phyloP scores from a whole-genome alignment of 2,888 invertebrate species.

The Drosophila koepferae region DNA sequence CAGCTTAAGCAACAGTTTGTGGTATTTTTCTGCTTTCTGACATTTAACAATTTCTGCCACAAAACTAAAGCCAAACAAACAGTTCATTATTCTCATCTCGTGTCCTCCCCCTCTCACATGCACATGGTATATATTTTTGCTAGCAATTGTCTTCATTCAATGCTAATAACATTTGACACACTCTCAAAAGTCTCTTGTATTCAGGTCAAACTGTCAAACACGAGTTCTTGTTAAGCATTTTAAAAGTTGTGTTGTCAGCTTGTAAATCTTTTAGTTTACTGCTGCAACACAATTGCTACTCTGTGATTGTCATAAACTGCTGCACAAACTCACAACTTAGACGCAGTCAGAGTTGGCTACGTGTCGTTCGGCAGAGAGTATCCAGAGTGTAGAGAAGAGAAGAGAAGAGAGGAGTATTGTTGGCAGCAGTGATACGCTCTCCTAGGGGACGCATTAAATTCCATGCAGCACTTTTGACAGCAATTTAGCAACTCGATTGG shows the following conservation, averaged over 20 bases:
- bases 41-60: not conserved
- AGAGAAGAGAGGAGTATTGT: not conserved
- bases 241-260: constrained; percentile 29
- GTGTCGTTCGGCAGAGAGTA: constrained; percentile 6
- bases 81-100: not conserved
- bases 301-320: constrained; percentile 36
- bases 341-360: constrained; percentile 15
- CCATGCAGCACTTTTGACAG: constrained; percentile 9
- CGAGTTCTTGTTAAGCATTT: constrained; percentile 17
- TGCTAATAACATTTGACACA: constrained; percentile 1
- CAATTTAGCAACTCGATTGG: constrained; percentile 10
- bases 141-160: not conserved
- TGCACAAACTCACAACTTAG: constrained; percentile 31
- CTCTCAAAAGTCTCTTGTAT: not conserved
- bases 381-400: not conserved
- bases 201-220: constrained; percentile 14
- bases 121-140: not conserved
- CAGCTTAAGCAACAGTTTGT: constrained; percentile 1
- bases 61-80: not conserved
- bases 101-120: not conserved
- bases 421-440: not conserved
- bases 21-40: not conserved
- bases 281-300: constrained; percentile 35
- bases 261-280: constrained; percentile 34
- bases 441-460: constrained; percentile 7